A percentile compares a stretch with the other conserved stretches of the same genome.
These are phyloP conservation scores for Kryptolebias ocellatus DNA, from an alignment of 2,797 vertebrate genomes.

Conservation along the genomic window DNA sequence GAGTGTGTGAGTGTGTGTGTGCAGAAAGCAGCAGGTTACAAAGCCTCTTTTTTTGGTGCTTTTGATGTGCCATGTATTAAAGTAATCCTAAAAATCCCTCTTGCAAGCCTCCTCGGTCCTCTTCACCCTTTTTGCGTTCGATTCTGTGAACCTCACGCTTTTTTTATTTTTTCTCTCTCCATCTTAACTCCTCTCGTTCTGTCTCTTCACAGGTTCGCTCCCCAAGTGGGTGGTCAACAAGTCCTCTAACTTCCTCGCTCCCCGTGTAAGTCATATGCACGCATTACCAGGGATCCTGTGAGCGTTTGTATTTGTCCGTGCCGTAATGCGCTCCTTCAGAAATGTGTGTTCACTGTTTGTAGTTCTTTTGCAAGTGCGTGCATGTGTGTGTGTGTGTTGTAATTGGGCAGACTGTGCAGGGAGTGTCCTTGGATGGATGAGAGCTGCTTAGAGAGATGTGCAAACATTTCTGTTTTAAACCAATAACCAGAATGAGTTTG, in stretches of 20 bases:
- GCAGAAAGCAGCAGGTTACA: conserved; percentile 13
- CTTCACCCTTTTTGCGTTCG: background rate
- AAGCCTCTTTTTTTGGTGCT: conserved; percentile 37
- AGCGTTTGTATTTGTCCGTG: conserved; percentile 9
- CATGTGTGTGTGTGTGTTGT: conserved; percentile 13
- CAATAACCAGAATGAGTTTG: no score
- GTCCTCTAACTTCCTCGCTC: conserved; percentile 92
- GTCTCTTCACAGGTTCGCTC: conserved; percentile 86
- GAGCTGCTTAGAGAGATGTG: background rate
- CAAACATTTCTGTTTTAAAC: background rate
- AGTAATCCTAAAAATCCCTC: conserved; percentile 18
- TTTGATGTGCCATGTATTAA: conserved; percentile 24
- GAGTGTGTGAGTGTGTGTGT: background rate
- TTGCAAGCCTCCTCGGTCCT: background rate
- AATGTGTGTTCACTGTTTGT: conserved; percentile 4
- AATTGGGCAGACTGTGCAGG: conserved; percentile 28
- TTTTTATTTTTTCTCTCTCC: background rate
- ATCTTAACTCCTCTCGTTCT: conserved; percentile 11
- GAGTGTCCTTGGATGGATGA: conserved; percentile 10
- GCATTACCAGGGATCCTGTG: conserved; percentile 23
- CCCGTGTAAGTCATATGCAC: conserved; percentile 84
- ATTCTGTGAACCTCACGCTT: conserved; percentile 1
- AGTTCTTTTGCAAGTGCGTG: conserved; percentile 2
- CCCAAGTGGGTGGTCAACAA: conserved; percentile 98
- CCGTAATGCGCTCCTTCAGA: conserved; percentile 18